Percentiles rank a stretch among this genome's conserved stretches.
Conservation (phyloP, 2,888 invertebrate species). For the Drosophila nigricruria region DNA sequence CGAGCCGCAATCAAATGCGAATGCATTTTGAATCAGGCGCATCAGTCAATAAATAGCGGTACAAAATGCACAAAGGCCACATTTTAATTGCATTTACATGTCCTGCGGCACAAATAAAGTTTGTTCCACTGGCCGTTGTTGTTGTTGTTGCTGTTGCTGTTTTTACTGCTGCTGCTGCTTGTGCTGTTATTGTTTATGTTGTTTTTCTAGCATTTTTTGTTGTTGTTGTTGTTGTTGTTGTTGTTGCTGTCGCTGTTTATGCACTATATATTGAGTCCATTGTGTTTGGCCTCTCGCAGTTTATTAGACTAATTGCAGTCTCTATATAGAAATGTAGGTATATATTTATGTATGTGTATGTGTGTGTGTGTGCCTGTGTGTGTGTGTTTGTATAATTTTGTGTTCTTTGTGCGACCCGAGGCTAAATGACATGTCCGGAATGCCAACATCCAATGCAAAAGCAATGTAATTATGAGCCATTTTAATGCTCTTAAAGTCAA, state of each 20-base stretch:
- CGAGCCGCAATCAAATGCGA: constrained; percentile 56
- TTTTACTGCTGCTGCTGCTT: constrained; percentile 43
- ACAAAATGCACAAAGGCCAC: constrained; percentile 53
- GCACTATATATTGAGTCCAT: constrained; percentile 48
- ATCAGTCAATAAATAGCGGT: constrained; percentile 63
- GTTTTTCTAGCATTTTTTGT: constrained; percentile 16
- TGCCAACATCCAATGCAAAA: constrained; percentile 54
- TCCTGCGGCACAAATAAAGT: constrained; percentile 61
- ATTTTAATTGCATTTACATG: constrained; percentile 81
- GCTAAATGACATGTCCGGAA: constrained; percentile 73
- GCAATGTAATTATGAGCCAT: constrained; percentile 72
- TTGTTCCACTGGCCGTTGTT: constrained; percentile 17
- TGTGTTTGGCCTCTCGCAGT: constrained; percentile 66
- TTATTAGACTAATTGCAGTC: constrained; percentile 71
- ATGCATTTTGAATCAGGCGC: constrained; percentile 41
- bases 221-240: constrained; percentile 18
- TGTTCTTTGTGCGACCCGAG: constrained; percentile 61
- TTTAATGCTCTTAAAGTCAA: constrained; percentile 75
- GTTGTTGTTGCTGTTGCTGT: constrained; percentile 17
- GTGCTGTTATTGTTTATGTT: constrained; percentile 53
- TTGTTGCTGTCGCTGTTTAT: constrained; percentile 57
- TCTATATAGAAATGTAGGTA: constrained; percentile 9
- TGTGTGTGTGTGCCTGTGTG: constrained; percentile 4
- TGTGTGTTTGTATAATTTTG: constrained; percentile 45
- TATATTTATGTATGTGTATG: constrained; percentile 20